Evolutionary conservation across 2,797 vertebrate species (phyloP), one percentile per base, ranked within the genome.

Genomic region (Micrastur ruficollis): DNA sequence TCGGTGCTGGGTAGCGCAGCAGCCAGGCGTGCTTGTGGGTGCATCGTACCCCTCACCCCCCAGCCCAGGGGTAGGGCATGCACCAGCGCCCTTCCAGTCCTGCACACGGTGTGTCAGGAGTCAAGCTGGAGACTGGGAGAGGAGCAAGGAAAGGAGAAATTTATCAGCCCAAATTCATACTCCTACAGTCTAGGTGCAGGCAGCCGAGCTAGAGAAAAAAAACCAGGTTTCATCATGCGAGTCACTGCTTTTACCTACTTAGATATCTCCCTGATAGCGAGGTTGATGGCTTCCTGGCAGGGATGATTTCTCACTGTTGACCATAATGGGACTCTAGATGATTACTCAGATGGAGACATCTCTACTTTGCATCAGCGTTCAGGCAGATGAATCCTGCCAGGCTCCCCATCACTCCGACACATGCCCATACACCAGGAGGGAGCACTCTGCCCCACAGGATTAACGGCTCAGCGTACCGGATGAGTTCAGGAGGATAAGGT

Each of bases 291-390:
- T 50, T 83, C 31, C 72, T 93, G 80, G 68, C 72, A 88, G n/a
- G 65, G 71, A 58, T n/a, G 61, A 82, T 85, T 71, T 63, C 81
- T 80, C 86, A n/a, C 72, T 79, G 71, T 42, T 93, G 81, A 52
- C 81, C 81, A 29, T 40, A 86, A 40, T 49, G 91, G 59, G 34
- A 40, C 67, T 86, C 47, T 6, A 68, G 86, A 36, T 86, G 71
- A 67, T 91, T 67, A 40, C 67, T 91, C 47, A 86, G n/a, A 49
- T 73, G 79, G 72, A 91, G 44, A 67, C n/a, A 40, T 59, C 84
- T 76, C 86, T 55, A 12, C 61, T 23, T 27, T 53, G 81, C 52
- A 27, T 71, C 50, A n/a, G 1, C 12, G n/a, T 49, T 75, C 3
- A 3, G 56, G 74, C 86, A 92, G 67, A 44, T 10, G 26, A 68